Evolutionary conservation across 53 echinoderm and acorn worm genomes (phyloP).

Genomic region (Holothuria scabra): DNA sequence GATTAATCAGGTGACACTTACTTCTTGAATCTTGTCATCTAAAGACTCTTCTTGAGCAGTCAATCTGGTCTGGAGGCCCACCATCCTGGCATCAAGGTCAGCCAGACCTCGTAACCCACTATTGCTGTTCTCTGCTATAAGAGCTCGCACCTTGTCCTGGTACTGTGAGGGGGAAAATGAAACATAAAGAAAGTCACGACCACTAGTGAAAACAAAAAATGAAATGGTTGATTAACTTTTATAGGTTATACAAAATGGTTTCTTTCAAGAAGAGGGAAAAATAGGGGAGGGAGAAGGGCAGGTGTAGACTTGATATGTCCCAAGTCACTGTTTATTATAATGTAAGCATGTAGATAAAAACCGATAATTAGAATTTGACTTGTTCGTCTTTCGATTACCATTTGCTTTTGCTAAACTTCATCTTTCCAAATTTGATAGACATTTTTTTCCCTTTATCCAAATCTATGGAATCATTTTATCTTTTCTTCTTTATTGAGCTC

Average conservation of each 20-base stretch:
- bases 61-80: constrained; percentile 68
- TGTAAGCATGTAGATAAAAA: background rate
- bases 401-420: no score
- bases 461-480: no score
- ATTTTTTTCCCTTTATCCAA: no score
- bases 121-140: constrained; percentile 75
- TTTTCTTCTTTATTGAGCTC: no score
- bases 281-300: background rate
- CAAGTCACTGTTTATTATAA: no score
- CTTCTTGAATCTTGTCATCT: constrained; percentile 70
- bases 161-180: constrained; percentile 49
- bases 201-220: background rate
- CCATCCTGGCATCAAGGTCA: constrained; percentile 89
- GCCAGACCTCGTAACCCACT: constrained; percentile 77
- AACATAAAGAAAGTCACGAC: background rate
- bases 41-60: constrained; percentile 70
- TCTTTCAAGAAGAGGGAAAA: background rate
- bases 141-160: constrained; percentile 77
- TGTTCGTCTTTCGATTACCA: no score
- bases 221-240: no score
- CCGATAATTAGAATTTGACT: no score
- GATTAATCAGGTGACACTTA: constrained; percentile 36
- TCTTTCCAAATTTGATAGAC: no score
- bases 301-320: background rate
- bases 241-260: background rate